Evolutionary conservation across 1,140 invertebrate species (phyloP).

Genomic region (Goniozus legneri): DNA sequence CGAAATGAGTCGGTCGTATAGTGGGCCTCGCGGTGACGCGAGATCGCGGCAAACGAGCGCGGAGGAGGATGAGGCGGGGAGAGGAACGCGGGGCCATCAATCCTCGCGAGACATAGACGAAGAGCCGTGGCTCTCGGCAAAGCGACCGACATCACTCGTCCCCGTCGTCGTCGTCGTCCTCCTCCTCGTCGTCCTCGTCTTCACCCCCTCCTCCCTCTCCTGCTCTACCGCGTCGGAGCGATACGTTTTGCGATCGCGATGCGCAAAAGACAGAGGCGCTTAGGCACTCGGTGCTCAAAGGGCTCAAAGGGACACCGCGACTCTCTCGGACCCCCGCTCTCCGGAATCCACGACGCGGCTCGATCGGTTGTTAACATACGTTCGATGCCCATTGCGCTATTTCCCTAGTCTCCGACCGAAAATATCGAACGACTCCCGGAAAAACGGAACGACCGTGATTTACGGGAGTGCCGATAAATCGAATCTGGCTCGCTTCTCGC

Average conservation of each 20-base stretch:
- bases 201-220: not conserved
- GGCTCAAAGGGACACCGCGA: no score
- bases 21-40: no score
- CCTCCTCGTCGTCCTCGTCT: conserved; percentile 15
- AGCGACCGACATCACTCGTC: conserved; percentile 39
- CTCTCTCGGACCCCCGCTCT: not conserved
- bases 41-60: not conserved
- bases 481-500: no score
- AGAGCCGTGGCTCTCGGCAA: conserved; percentile 41
- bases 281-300: no score
- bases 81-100: conserved; percentile 36
- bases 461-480: no score
- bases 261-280: no score
- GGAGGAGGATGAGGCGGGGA: no score
- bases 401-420: no score
- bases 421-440: no score
- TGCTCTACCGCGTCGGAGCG: conserved; percentile 10
- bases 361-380: conserved; percentile 10
- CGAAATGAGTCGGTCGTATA: conserved; percentile 24
- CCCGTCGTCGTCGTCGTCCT: conserved; percentile 12
- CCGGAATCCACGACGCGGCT: not conserved
- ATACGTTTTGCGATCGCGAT: no score
- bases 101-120: conserved; percentile 45
- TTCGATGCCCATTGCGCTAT: conserved; percentile 12
- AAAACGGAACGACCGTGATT: no score